Evolutionary conservation across 2,797 vertebrate species (phyloP).

Genomic region (Ciconia nigra): DNA sequence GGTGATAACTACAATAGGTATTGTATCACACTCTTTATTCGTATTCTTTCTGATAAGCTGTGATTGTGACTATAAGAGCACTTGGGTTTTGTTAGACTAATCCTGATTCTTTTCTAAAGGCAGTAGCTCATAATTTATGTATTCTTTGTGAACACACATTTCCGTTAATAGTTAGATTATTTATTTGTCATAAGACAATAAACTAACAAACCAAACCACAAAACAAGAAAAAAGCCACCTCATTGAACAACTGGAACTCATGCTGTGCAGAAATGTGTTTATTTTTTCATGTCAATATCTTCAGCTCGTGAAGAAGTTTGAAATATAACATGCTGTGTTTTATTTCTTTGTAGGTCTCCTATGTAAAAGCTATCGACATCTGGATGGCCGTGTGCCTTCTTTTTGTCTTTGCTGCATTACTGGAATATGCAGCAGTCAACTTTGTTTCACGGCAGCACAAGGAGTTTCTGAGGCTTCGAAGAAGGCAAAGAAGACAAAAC

Average conservation of each 20-base stretch:
- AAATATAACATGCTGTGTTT: neutral
- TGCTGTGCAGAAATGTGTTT: neutral
- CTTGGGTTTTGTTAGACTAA: neutral
- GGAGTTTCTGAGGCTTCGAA: slow-evolving; percentile 94
- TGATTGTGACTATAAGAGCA: neutral
- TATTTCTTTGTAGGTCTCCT: slow-evolving; percentile 86
- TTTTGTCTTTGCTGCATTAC: slow-evolving; percentile 95
- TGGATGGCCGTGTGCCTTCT: slow-evolving; percentile 99
- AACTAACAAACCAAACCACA: neutral
- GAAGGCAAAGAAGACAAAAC: slow-evolving; percentile 88
- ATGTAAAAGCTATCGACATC: slow-evolving; percentile 98
- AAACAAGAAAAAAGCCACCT: neutral
- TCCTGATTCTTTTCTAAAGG: neutral
- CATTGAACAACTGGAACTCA: neutral
- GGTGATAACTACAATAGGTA: neutral
- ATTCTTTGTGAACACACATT: neutral
- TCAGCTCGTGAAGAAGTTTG: neutral
- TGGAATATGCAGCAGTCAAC: slow-evolving; percentile 98
- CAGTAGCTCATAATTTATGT: neutral
- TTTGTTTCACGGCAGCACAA: slow-evolving; percentile 99
- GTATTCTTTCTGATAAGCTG: neutral
- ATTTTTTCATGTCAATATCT: neutral
- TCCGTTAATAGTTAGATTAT: neutral
- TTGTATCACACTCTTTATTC: neutral
- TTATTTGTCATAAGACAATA: neutral